Conservation (phyloP, 2,113 vertebrate species). For the Quiscalus mexicanus region DNA sequence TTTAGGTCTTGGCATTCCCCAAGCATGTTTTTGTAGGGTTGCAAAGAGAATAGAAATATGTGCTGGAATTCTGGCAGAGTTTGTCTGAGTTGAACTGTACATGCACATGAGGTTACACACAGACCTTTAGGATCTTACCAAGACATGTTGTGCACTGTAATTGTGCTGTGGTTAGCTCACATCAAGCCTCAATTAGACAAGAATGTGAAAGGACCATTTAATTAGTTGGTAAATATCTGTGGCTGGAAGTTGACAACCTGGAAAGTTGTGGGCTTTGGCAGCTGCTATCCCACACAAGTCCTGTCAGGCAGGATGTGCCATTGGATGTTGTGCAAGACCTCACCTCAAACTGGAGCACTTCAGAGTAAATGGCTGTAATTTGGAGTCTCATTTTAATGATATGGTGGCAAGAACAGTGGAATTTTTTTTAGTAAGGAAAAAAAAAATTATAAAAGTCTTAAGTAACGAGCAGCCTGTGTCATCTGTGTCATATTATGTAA, state of each 20-base stretch:
- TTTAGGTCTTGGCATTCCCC: not conserved
- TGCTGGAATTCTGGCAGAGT: not conserved
- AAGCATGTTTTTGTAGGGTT: not conserved
- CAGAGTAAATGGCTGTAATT: not conserved
- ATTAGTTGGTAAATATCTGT: conserved; percentile 64
- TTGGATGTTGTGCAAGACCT: conserved; percentile 44
- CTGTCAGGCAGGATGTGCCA: conserved; percentile 64
- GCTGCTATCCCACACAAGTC: conserved; percentile 60
- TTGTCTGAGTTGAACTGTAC: not conserved
- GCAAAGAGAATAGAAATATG: not conserved
- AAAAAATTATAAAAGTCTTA: conserved; percentile 13
- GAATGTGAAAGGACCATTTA: conserved; percentile 72
- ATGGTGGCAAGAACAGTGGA: conserved; percentile 35
- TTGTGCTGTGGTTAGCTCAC: conserved; percentile 56
- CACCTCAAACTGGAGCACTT: conserved; percentile 16
- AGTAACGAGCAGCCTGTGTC: not conserved
- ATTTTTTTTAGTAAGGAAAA: conserved; percentile 28
- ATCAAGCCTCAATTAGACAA: conserved; percentile 70
- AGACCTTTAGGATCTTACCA: not conserved
- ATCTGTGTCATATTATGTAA: conserved; percentile 26
- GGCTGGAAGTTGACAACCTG: conserved; percentile 58
- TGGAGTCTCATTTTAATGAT: conserved; percentile 28
- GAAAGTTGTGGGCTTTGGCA: conserved; percentile 50
- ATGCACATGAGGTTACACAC: not conserved
- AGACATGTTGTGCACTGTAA: not conserved